A percentile compares a stretch with the other conserved stretches of the same genome.
These are phyloP conservation scores for human DNA, from an alignment of 2,113 vertebrate genomes.

Conservation along the genomic window GRCh38 chr20:46856501-46857000, in stretches of 20 bases:
- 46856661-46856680: neutral
- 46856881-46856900: neutral
- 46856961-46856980: neutral
- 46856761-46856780: neutral
- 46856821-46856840: neutral
- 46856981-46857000: neutral
- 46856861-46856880: neutral
- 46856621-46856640: neutral
- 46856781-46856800: neutral
- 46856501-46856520: neutral
- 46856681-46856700: neutral
- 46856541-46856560: neutral
- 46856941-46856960: neutral
- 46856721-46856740: neutral
- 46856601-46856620: neutral
- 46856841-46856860: neutral
- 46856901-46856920: neutral
- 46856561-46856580: neutral
- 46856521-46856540: neutral
- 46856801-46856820: neutral
- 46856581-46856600: neutral
- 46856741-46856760: neutral
- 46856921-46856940: no score
- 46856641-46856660: neutral
- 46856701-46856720: neutral